phyloP scores from a whole-genome alignment of 1,140 invertebrate genomes.

The Mamestra configurata region DNA sequence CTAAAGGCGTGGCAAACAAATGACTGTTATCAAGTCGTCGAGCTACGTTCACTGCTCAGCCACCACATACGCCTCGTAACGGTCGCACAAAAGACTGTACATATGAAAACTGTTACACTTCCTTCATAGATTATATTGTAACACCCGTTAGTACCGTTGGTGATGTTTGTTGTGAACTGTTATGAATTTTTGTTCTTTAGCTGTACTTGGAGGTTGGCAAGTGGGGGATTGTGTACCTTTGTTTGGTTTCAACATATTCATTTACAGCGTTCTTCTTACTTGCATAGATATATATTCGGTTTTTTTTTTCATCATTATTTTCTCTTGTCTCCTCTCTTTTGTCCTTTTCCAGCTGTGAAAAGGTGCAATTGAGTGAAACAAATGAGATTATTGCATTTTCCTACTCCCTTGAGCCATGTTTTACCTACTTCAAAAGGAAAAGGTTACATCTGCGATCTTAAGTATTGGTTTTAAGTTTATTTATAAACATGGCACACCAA shows the following conservation, averaged over 20 bases:
- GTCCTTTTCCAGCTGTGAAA: not conserved
- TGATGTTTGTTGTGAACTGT: constrained; percentile 17
- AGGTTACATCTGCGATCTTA: not conserved
- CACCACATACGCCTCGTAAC: constrained; percentile 41
- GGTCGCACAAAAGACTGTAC: constrained; percentile 25
- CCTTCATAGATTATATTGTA: constrained; percentile 35
- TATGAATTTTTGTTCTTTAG: not conserved
- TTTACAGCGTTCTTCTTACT: no score
- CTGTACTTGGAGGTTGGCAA: not conserved
- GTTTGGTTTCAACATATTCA: no score
- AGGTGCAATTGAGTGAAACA: not conserved
- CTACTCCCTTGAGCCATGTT: not conserved
- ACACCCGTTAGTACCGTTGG: constrained; percentile 28
- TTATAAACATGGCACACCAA: no score
- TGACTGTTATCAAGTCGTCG: constrained; percentile 67
- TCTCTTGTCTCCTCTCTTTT: not conserved
- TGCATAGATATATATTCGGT: no score
- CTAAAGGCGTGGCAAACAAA: constrained; percentile 64
- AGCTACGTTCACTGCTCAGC: not conserved
- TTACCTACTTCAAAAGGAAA: not conserved
- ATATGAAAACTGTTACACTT: constrained; percentile 46
- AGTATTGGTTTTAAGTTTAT: no score
- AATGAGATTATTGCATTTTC: not conserved
- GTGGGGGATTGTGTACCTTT: not conserved
- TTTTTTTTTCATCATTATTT: not conserved